A percentile compares a stretch with the other conserved stretches of the same genome.
Evolutionary conservation across 2,113 vertebrate species (phyloP).

Genomic region (Rhagologus leucostigma): DNA sequence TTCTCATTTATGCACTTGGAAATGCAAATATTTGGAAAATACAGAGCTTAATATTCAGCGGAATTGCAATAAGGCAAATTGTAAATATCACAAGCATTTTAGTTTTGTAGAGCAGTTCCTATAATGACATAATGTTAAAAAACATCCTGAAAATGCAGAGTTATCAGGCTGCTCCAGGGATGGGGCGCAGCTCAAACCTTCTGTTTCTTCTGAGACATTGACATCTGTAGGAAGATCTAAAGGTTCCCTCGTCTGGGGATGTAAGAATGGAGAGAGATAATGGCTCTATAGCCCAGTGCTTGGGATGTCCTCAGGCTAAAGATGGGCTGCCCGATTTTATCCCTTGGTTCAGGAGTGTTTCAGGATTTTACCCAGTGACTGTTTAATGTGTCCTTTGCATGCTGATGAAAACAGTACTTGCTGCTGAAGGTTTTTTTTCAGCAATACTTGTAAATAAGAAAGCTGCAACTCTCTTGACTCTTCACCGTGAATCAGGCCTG

Average conservation of each 20-base stretch:
- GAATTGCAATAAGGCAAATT: conserved; percentile 33
- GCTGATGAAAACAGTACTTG: not conserved
- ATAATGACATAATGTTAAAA: not conserved
- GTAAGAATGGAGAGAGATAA: not conserved
- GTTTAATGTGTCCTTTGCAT: not conserved
- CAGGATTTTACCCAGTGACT: not conserved
- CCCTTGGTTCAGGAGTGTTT: not conserved
- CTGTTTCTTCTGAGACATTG: not conserved
- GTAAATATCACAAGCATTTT: conserved; percentile 13
- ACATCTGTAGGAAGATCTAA: not conserved
- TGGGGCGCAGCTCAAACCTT: not conserved
- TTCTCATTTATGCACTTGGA: conserved; percentile 51
- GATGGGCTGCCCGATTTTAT: not conserved
- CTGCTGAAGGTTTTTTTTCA: not conserved
- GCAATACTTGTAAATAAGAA: not conserved
- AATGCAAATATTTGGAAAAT: conserved; percentile 65
- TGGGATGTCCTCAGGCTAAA: not conserved
- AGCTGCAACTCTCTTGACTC: not conserved
- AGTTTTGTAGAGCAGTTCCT: not conserved
- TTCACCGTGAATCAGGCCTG: not conserved
- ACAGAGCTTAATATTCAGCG: conserved; percentile 37
- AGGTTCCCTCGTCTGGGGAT: not conserved
- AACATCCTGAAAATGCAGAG: not conserved
- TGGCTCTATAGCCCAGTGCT: not conserved
- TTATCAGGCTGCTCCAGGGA: not conserved